Base-by-base conservation (phyloP, 2,113 vertebrate genomes). In the Proteles cristata region DNA sequence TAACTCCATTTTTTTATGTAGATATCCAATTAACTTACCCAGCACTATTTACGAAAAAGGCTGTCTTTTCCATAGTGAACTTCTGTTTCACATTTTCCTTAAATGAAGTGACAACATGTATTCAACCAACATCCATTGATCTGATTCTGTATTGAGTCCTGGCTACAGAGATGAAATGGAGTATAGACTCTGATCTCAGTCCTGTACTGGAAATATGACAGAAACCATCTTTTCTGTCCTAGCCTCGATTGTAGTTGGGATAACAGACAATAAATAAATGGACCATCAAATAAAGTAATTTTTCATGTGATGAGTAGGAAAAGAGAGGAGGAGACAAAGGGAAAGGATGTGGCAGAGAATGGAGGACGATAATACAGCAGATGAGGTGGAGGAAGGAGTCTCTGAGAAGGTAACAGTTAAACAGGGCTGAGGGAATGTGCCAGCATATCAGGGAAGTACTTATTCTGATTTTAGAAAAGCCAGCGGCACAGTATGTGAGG, bases 341-440 rank as follows among this genome's bases (percentile, higher is more conserved):
- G 9, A 11, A 94, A 48, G 23, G 23, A 4, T 9, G 11, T 39
- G 15, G 25, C 23, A 25, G 35, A 80, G 21, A 63, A 31, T 0
- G 25, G 8, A 23, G 83, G 19, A 14, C 14, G 23, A 0, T 2
- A n/a, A 11, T 8, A 21, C 5, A 5, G 15, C 25, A 50, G 65
- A 15, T 16, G 10, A 7, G 31, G 14, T 4, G 23, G 45, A 28
- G 26, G 17, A 43, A 25, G 1, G 21, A 2, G 0, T 53, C n/a
- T 17, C 23, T 71, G 9, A 43, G 17, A 69, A 53, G 45, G 11
- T 28, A 17, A 61, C 33, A 19, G 74, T 86, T 88, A 33, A 55
- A 43, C 0, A 31, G 10, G 58, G 2, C 25, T 12, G 15, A 74
- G 73, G 5, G 25, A 80, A 15, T 4, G 11, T 43, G 35, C 14